Conservation (phyloP, 2,797 vertebrate species). For the Enteromius viviparus region DNA sequence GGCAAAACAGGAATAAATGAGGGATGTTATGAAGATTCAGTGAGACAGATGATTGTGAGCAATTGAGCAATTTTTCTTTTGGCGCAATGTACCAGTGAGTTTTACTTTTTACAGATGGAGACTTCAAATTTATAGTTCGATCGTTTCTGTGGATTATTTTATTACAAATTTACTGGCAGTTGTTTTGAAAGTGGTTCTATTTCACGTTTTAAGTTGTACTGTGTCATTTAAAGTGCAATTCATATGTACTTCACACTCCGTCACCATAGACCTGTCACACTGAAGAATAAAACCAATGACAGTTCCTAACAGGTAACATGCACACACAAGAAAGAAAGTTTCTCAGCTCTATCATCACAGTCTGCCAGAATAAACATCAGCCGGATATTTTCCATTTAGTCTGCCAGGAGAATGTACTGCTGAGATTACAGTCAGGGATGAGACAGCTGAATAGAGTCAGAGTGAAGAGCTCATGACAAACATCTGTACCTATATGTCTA, state of each 20-base stretch:
- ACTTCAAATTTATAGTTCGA: not conserved
- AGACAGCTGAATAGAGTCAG: constrained; percentile 8
- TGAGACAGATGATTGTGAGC: constrained; percentile 24
- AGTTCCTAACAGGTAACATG: constrained; percentile 35
- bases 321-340: constrained; percentile 6
- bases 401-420: constrained; percentile 40
- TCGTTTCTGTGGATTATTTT: constrained; percentile 7
- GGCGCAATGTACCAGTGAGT: not conserved
- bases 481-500: constrained; percentile 27
- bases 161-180: not conserved
- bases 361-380: constrained; percentile 44
- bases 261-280: constrained; percentile 18
- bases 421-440: constrained; percentile 30
- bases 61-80: constrained; percentile 15
- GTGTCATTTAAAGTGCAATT: not conserved
- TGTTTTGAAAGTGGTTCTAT: not conserved
- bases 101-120: constrained; percentile 27
- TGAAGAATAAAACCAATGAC: constrained; percentile 13
- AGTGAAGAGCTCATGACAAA: constrained; percentile 35
- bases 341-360: not conserved
- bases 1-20: constrained; percentile 47
- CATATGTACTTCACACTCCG: not conserved
- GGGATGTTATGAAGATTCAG: constrained; percentile 32
- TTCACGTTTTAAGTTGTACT: not conserved
- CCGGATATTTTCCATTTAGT: constrained; percentile 47